Base-by-base conservation (phyloP, 2,888 invertebrate species). In the Loripinus fragilis region DNA sequence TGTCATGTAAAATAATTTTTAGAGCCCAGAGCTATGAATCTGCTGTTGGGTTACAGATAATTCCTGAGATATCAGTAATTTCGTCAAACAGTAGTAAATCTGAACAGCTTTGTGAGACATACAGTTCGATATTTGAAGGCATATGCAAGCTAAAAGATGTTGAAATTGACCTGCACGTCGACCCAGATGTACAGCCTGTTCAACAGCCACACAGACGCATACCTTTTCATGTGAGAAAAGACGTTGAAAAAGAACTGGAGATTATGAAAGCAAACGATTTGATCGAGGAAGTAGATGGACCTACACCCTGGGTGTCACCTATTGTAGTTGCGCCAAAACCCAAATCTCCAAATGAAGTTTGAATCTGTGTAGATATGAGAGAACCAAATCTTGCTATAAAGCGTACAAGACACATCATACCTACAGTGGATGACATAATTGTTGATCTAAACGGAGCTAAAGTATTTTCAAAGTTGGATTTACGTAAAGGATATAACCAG, bases 271-370 rank as follows among this genome's bases (percentile, higher is more conserved):
- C 85, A 23, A 60, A 81, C 7, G 88, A 86, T 72, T 77, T 90
- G 8, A 90, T 90, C 25, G 89, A 89, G 60, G 73, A 68, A 48
- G 86, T 87, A 30, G 80, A 75, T 64, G 89, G 86, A 2, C 88
- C 85, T 20, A 88, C 88, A n/a, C 87, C 87, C 5, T 89, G 89
- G 88, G 86, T 89, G 1, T 85, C 86, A 25, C 87, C 86, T 7
- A 81, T 88, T 0, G 87, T 88, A 0, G 80, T 85, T n/a, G 87
- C 81, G 17, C 87, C 87, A 1, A 87, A 69, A 45, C 81, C 79
- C 5, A 85, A 88, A 41, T 65, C 60, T 0, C 75, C 74, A 0
- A 67, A 72, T 10, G 76, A 83, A 38, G 79, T 88, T 8, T n/a
- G 86, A 30, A 60, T 89, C 10, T 88, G 87, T n/a, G n/a, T n/a